These are phyloP conservation scores for Cardiocondyla obscurior DNA, from an alignment of 1,140 invertebrate species.

Conservation along the genomic window DNA sequence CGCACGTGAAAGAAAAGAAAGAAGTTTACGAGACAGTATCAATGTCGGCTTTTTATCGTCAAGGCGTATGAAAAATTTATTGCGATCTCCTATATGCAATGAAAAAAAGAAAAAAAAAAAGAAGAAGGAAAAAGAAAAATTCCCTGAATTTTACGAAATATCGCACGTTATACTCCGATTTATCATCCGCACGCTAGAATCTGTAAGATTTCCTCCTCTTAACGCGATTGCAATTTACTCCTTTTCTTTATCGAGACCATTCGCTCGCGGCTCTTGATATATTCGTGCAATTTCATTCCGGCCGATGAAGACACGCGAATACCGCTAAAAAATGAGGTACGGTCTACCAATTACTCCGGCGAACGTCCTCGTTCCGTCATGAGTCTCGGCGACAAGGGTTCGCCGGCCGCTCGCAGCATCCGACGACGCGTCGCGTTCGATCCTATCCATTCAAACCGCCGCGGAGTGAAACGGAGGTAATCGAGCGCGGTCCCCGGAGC, in stretches of 20 bases:
- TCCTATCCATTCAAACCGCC: conserved; percentile 29
- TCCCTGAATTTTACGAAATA: not conserved
- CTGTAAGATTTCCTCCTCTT: not conserved
- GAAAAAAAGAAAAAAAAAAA: no score
- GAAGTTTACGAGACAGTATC: no score
- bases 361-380: conserved; percentile 5
- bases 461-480: conserved; percentile 23
- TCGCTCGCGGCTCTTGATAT: not conserved
- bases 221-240: not conserved
- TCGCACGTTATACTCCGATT: not conserved
- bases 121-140: no score
- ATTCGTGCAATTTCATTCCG: conserved; percentile 18
- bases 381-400: not conserved
- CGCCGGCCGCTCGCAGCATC: conserved; percentile 13
- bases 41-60: not conserved
- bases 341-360: conserved; percentile 38
- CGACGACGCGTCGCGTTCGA: conserved; percentile 18
- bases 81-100: no score
- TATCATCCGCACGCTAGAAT: not conserved
- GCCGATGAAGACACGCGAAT: conserved; percentile 30
- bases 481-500: conserved; percentile 16
- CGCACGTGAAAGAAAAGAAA: not conserved
- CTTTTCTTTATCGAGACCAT: not conserved
- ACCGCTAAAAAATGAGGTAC: conserved; percentile 4
- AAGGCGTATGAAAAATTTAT: not conserved